Conservation (phyloP, 2,797 vertebrate genomes). For the Tokudaia tokunoshimensis region DNA sequence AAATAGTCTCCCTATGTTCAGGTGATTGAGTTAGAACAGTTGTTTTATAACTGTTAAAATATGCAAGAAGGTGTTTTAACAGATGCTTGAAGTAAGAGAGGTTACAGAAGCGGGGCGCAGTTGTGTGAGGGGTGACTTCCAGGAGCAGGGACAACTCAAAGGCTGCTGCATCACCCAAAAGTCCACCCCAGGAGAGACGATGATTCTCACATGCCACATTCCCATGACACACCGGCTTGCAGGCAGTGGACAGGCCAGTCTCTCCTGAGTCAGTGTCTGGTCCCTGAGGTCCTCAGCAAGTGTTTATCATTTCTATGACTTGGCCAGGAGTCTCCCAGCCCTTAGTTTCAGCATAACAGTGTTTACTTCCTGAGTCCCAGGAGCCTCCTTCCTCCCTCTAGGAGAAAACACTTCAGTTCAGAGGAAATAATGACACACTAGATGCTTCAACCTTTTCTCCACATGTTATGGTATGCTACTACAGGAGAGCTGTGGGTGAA, state of each 20-base stretch:
- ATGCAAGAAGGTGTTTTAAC: not conserved
- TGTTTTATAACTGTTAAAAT: not conserved
- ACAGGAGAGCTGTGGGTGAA: not conserved
- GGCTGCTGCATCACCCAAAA: not conserved
- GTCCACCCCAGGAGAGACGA: rapidly evolving
- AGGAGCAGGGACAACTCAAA: not conserved
- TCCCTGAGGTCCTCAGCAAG: not conserved
- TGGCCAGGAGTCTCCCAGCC: too few species aligned
- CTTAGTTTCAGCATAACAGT: not conserved
- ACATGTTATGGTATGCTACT: not conserved
- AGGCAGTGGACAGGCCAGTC: not conserved
- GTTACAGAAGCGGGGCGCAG: not conserved
- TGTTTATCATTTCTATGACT: not conserved
- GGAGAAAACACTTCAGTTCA: not conserved
- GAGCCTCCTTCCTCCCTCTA: not conserved
- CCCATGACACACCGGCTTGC: not conserved
- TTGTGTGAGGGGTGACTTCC: not conserved
- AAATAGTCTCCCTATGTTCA: not conserved
- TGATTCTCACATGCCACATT: not conserved
- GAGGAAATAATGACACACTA: not conserved
- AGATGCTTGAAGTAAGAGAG: not conserved
- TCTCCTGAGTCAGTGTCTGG: not conserved
- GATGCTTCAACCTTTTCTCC: not conserved
- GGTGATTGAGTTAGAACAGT: not conserved
- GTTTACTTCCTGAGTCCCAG: not conserved